phyloP scores from a whole-genome alignment of 2,888 invertebrate genomes.

The Cantharis rufa region DNA sequence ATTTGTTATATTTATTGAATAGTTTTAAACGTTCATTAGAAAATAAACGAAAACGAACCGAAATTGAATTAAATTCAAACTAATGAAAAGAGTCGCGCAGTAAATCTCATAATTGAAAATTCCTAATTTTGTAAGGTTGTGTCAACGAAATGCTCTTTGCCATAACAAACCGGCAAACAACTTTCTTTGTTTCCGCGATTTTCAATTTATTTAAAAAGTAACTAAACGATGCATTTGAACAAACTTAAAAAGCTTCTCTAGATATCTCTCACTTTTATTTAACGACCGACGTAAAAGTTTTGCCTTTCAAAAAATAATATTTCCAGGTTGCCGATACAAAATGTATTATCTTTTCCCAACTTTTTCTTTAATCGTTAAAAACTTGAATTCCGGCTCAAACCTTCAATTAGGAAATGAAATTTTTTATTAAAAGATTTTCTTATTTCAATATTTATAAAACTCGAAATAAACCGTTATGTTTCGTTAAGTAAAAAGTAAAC shows the following conservation, averaged over 20 bases:
- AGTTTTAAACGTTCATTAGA: conserved; percentile 11
- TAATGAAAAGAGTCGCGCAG: neutral
- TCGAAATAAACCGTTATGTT: neutral
- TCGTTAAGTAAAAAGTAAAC: neutral
- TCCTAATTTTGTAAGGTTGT: neutral
- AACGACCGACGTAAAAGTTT: neutral
- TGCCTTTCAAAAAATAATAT: neutral
- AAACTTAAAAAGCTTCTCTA: neutral
- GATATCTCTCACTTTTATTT: neutral
- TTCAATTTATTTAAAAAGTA: neutral
- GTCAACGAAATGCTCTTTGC: neutral
- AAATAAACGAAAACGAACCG: conserved; percentile 4
- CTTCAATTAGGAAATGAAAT: neutral
- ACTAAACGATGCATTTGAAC: neutral
- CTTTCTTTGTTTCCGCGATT: neutral
- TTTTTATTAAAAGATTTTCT: neutral
- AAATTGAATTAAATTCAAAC: conserved; percentile 5
- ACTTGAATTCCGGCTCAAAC: neutral
- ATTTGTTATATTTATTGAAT: conserved; percentile 21
- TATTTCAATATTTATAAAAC: neutral
- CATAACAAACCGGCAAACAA: neutral
- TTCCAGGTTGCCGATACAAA: neutral
- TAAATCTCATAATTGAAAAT: neutral
- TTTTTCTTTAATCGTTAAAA: neutral
- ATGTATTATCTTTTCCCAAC: neutral